Base-by-base conservation (phyloP, 2,888 invertebrate species). In the Oxyscelio sp. region DNA sequence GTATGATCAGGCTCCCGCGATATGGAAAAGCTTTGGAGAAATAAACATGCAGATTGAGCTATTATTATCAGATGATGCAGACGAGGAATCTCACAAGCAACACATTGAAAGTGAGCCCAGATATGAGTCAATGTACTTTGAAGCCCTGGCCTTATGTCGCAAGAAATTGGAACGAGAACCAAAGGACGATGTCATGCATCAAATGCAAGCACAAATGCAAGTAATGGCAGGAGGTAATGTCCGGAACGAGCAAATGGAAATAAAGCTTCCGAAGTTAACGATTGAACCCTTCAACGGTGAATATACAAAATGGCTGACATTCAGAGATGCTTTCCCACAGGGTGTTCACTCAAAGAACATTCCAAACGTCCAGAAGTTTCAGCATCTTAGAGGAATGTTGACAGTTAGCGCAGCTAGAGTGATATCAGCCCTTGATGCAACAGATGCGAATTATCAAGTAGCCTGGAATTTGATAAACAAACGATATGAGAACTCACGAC, bases 391-490 rank as follows among this genome's bases (percentile, higher is more conserved):
- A 38, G 73, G 73, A 31, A 9, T 59, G 4, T 38, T 74, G 17
- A 5, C 22, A 9, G 52, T 15, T 11, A 48, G 48, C 2, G 63
- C 63, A 5, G 17, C 34, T 15, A 38, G 27, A 22, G 24, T 74
- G 9, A 63, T 74, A n/a, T 50, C 63, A 4, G 43, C 74, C n/a
- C 45, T 75, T 0, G 56, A 65, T 9, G 54, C 56, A 6, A 22
- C 63, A 9, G 65, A 54, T 17, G 40, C 34, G 5, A 75, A 75
- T 34, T 75, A 75, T n/a, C 15, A 40, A 4, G 13, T 17, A 9
- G 74, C 74, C 3, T 74, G 74, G 74, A 15, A 74, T 9, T 17
- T 63, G 17, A 24, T 74, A 31, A 54, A 34, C 27, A 52, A 54
- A 17, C 9, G 73, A 15, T 61, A 63, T 40, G 73, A 74, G 9